A percentile compares a stretch with the other conserved stretches of the same genome.
Conservation (phyloP, 2,797 vertebrate species). For the Onychomys arenicola region DNA sequence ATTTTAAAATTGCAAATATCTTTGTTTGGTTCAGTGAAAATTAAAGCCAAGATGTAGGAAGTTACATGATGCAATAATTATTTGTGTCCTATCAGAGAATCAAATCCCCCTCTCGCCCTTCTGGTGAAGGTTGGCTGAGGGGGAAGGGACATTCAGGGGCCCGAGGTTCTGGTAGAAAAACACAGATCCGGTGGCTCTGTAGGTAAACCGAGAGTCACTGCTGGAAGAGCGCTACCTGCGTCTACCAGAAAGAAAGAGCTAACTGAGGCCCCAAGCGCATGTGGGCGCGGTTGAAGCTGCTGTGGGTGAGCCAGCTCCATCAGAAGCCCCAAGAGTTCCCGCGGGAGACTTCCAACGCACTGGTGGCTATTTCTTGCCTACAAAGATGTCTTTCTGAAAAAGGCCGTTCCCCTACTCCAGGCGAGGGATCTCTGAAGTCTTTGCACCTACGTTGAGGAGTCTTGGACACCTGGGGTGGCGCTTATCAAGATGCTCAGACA, state of each 20-base stretch:
- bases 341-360: not conserved
- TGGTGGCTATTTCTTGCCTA: conserved; percentile 22
- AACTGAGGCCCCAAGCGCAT: not conserved
- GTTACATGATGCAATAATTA: conserved; percentile 86
- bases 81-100: conserved; percentile 85
- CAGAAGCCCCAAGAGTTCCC: not conserved
- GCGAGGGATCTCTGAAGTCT: not conserved
- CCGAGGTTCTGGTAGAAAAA: conserved; percentile 77
- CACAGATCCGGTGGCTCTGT: conserved; percentile 65
- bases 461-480: not conserved
- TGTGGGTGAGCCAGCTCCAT: not conserved
- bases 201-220: conserved; percentile 77
- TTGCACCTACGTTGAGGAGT: not conserved
- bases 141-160: not conserved
- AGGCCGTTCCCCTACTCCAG: not conserved
- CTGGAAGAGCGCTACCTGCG: not conserved
- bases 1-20: conserved; percentile 89
- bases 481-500: not conserved
- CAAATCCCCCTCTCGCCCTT: conserved; percentile 68
- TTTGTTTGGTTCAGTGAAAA: conserved; percentile 89
- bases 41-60: conserved; percentile 88
- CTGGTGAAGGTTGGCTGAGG: conserved; percentile 40
- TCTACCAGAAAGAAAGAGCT: not conserved
- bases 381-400: conserved; percentile 46
- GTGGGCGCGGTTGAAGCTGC: conserved; percentile 23